Percentiles rank a stretch among this genome's conserved stretches.
Conservation (phyloP, 1,140 invertebrate species). For the Heliconius himera region DNA sequence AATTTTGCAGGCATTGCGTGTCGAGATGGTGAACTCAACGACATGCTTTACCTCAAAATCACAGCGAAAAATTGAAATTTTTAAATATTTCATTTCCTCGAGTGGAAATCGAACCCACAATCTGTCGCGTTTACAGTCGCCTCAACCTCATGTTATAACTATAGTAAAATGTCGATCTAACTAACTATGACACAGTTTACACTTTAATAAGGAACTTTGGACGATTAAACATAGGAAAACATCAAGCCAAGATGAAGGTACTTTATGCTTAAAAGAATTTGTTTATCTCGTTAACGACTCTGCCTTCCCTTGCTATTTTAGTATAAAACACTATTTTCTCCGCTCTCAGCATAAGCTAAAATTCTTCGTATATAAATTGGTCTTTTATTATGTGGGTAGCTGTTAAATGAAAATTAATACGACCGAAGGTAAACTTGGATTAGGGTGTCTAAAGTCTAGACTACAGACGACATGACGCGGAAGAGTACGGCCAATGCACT, state of each 20-base stretch:
- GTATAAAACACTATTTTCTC: neutral
- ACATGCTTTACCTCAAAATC: no score
- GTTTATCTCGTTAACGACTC: neutral
- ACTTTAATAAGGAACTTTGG: neutral
- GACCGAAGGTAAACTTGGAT: neutral
- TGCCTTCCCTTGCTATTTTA: neutral
- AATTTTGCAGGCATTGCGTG: no score
- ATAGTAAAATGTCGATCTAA: neutral
- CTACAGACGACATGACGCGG: slow-evolving; percentile 42
- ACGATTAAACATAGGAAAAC: neutral
- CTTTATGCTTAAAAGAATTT: neutral
- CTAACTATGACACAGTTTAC: neutral
- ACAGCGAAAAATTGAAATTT: no score
- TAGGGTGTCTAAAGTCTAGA: slow-evolving; percentile 26
- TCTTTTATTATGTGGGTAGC: neutral
- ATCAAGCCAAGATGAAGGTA: neutral
- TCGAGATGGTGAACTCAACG: no score
- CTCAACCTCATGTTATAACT: no score
- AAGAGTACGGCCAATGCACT: slow-evolving; percentile 59
- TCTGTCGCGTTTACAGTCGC: no score
- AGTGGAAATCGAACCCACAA: no score
- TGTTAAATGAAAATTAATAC: slow-evolving; percentile 14
- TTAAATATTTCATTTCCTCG: no score
- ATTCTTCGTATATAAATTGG: no score
- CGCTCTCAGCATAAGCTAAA: neutral